A percentile compares a stretch with the other conserved stretches of the same genome.
Conservation (phyloP, 2,797 vertebrate species). For the Molossus alvarezi region DNA sequence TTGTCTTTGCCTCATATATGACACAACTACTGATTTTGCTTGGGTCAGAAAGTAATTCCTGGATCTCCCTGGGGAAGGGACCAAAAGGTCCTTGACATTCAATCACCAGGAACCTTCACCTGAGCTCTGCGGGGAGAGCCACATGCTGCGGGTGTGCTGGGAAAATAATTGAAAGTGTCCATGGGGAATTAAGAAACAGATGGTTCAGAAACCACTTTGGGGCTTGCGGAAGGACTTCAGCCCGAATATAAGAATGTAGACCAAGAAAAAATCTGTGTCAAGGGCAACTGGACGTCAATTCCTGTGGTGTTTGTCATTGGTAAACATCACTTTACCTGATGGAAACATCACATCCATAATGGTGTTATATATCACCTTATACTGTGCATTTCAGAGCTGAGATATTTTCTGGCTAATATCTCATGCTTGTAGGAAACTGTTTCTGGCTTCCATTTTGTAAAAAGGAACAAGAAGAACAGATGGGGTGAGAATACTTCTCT, state of each 20-base stretch:
- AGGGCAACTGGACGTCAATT: slow-evolving; percentile 59
- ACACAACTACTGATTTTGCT: not conserved
- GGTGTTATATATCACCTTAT: not conserved
- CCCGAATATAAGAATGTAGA: slow-evolving; percentile 6
- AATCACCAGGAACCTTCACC: slow-evolving; percentile 23
- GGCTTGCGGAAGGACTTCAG: slow-evolving; percentile 32
- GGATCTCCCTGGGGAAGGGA: slow-evolving; percentile 11
- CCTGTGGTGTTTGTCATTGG: slow-evolving; percentile 58
- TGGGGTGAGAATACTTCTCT: not conserved
- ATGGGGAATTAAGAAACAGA: slow-evolving; percentile 10
- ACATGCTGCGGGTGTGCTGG: not conserved
- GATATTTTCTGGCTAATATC: slow-evolving; percentile 47
- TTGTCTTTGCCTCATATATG: slow-evolving; percentile 6
- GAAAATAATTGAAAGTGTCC: slow-evolving; percentile 63
- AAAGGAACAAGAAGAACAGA: not conserved
- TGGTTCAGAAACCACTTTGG: slow-evolving; percentile 18
- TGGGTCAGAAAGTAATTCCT: slow-evolving; percentile 40
- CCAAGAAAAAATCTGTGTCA: slow-evolving; percentile 65
- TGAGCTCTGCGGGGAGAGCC: not conserved
- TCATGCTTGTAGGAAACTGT: not conserved
- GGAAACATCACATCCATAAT: not conserved
- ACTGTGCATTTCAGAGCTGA: not conserved
- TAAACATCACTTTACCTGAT: slow-evolving; percentile 67
- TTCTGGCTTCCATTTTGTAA: slow-evolving; percentile 58
- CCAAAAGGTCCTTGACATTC: slow-evolving; percentile 32